These are phyloP conservation scores for Tenthredo mesomela DNA, from an alignment of 2,888 invertebrate species.

Conservation along the genomic window DNA sequence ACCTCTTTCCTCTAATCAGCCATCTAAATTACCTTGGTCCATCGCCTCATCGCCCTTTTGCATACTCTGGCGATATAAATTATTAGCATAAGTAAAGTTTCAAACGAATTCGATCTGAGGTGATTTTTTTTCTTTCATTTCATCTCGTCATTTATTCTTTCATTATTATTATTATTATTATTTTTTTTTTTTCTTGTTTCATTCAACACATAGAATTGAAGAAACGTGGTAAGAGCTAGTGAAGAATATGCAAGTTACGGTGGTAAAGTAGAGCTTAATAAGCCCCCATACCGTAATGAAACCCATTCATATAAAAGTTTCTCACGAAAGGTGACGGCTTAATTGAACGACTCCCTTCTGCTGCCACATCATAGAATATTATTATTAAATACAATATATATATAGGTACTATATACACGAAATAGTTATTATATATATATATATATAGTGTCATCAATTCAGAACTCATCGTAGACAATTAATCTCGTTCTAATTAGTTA, in stretches of 20 bases:
- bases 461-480: not conserved
- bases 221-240: not conserved
- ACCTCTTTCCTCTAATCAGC: not conserved
- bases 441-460: not conserved
- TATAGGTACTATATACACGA: not conserved
- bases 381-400: not conserved
- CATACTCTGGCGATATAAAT: not conserved
- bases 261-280: slow-evolving; percentile 66
- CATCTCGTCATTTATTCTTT: no score
- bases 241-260: not conserved
- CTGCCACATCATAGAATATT: slow-evolving; percentile 20
- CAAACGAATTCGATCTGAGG: not conserved
- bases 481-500: not conserved
- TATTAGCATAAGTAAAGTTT: not conserved
- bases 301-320: slow-evolving; percentile 76
- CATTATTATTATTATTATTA: no score
- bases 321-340: slow-evolving; percentile 70
- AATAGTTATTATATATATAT: not conserved
- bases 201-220: not conserved
- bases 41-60: not conserved
- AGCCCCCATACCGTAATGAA: slow-evolving; percentile 74
- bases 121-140: not conserved
- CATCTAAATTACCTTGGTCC: not conserved
- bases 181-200: not conserved
- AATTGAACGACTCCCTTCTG: slow-evolving; percentile 67